Conservation (phyloP, 2,888 invertebrate genomes). For the Lacanobia oleracea region DNA sequence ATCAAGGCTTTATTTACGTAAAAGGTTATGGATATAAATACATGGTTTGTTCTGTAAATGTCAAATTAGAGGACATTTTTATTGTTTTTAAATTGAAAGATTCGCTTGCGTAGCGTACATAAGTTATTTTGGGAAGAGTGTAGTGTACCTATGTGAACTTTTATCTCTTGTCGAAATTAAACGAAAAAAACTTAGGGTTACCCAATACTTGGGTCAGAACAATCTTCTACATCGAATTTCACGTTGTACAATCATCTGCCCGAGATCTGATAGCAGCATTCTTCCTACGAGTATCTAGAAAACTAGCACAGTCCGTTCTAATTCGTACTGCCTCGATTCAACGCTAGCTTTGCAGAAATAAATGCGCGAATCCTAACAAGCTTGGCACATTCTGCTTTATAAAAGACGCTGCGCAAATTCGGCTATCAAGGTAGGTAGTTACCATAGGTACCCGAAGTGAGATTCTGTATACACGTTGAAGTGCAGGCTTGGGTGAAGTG, state of each 20-base stretch:
- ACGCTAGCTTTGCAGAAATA: constrained; percentile 48
- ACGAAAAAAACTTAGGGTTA: not conserved
- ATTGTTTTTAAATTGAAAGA: no score
- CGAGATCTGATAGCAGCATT: not conserved
- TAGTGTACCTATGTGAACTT: not conserved
- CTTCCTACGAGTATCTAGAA: constrained; percentile 11
- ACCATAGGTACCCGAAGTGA: no score
- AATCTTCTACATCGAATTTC: not conserved
- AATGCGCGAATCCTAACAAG: constrained; percentile 36
- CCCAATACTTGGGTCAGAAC: not conserved
- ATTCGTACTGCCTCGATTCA: constrained; percentile 35
- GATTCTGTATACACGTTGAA: no score
- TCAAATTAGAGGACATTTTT: constrained; percentile 17
- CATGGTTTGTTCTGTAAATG: constrained; percentile 31
- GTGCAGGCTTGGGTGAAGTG: no score
- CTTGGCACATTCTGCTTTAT: constrained; percentile 20
- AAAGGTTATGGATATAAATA: constrained; percentile 59
- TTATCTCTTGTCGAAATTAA: not conserved
- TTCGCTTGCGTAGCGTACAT: no score
- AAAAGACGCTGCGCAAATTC: not conserved
- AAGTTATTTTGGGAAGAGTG: not conserved
- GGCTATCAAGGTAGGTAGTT: not conserved
- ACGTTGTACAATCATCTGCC: constrained; percentile 2
- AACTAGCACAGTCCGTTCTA: constrained; percentile 28
- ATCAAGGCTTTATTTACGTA: constrained; percentile 60